Base-by-base conservation (phyloP, 1,140 invertebrate genomes). In the Orchesella cincta region DNA sequence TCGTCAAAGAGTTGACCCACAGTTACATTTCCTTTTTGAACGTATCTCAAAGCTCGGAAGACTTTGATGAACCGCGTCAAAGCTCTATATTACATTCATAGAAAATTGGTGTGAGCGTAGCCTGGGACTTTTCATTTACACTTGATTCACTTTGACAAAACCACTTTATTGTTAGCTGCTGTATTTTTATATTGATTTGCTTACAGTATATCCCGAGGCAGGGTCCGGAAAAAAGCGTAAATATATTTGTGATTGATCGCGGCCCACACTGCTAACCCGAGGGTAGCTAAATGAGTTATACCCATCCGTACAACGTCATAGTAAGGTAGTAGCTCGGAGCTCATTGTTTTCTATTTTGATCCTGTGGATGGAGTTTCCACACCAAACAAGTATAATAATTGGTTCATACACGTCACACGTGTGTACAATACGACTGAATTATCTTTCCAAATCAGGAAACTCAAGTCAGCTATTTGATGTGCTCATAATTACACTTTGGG, bases 1-100 rank as follows among this genome's bases (percentile, higher is more conserved):
- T 75, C 36, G 62, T 78, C 77, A 72, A 78, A 78, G 28, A 72
- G 28, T 57, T 72, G 39, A 1, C 18, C 18, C n/a, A 75, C 77
- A 0, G 77, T 57, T 16, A 74, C 26, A 57, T 78, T 75, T 2
- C 72, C 35, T 54, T 26, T 51, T 26, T 78, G 77, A 16, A 70
- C 31, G 28, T 71, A 54, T 1, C 52, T 20, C 5, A 78, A 39
- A 46, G 20, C 3, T 39, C 73, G 8, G 39, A 74, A 51, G 0
- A 78, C 73, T 28, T 72, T 52, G n/a, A 75, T 39, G 1, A 75
- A 26, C 1, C 77, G 62, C 0, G 1, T 3, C 20, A 78, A 72
- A 18, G 57, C 73, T 29, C 77, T 78, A 67, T 26, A n/a, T 18
- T 33, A 35, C 18, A 75, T 57, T 26, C 46, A 57, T 18, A 57